These are phyloP conservation scores for Parthenolecanium corni DNA, from an alignment of 2,888 invertebrate species.

Conservation along the genomic window DNA sequence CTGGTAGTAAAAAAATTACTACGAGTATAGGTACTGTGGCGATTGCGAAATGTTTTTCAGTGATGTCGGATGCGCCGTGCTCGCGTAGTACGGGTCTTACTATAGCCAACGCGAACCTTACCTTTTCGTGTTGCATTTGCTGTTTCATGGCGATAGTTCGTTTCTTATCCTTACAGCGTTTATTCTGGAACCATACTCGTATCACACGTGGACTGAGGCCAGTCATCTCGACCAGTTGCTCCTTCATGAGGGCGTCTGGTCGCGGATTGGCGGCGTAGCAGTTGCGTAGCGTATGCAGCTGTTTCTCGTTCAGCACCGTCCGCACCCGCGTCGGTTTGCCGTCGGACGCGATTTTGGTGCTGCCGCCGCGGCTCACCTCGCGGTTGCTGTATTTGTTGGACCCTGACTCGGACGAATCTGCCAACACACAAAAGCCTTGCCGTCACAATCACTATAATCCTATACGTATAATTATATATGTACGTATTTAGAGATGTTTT, in stretches of 20 bases:
- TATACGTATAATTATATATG: too few relatives aligned
- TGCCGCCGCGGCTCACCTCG: conserved; percentile 36
- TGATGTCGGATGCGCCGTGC: too few relatives aligned
- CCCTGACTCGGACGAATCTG: conserved; percentile 87
- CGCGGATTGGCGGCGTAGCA: conserved; percentile 96
- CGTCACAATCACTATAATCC: not conserved
- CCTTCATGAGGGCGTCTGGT: conserved; percentile 98
- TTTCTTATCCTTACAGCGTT: conserved; percentile 95
- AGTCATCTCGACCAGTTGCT: conserved; percentile 98
- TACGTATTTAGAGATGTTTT: too few relatives aligned
- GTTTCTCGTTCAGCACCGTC: conserved; percentile 97
- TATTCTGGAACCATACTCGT: conserved; percentile 99
- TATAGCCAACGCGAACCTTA: too few relatives aligned
- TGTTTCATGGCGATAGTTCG: conserved; percentile 92
- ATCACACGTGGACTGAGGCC: conserved; percentile 93
- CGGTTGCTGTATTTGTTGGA: conserved; percentile 54
- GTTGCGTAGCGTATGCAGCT: conserved; percentile 90
- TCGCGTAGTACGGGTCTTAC: too few relatives aligned
- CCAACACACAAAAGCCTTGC: conserved; percentile 4
- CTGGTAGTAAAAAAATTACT: too few relatives aligned
- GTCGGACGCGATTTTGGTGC: conserved; percentile 47
- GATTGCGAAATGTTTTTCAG: too few relatives aligned
- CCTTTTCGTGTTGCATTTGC: conserved; percentile 97
- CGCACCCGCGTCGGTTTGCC: conserved; percentile 97
- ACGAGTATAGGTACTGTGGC: too few relatives aligned